phyloP scores from a whole-genome alignment of 2,113 vertebrate species.

The Crocuta crocuta region DNA sequence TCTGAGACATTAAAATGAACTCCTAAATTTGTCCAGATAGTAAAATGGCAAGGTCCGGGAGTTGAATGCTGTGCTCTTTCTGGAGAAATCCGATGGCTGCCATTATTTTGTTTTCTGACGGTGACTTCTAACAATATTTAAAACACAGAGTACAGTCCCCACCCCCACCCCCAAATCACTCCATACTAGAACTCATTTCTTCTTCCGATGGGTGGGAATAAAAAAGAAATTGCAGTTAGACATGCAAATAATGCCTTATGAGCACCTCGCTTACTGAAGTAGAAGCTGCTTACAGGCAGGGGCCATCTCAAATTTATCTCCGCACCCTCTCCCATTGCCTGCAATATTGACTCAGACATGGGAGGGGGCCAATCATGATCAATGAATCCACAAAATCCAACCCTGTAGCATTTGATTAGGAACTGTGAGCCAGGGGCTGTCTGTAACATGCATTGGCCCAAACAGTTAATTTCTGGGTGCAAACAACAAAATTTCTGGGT shows the following conservation, averaged over 20 bases:
- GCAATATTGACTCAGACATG: background rate
- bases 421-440: background rate
- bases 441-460: background rate
- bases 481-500: background rate
- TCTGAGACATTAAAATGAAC: background rate
- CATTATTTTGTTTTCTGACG: conserved; percentile 26
- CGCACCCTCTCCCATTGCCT: background rate
- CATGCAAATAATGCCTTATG: background rate
- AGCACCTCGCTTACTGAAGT: background rate
- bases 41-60: background rate
- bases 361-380: background rate
- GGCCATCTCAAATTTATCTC: background rate
- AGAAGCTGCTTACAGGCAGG: background rate
- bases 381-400: background rate
- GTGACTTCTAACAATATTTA: background rate
- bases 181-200: background rate
- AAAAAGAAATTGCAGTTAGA: background rate
- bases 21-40: background rate
- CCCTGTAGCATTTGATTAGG: background rate
- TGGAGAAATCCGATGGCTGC: background rate
- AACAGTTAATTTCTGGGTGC: background rate
- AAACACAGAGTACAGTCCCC: background rate
- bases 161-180: background rate
- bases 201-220: background rate
- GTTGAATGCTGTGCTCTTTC: background rate